These are phyloP conservation scores for Furnarius figulus DNA, from an alignment of 2,113 vertebrate species.

Conservation along the genomic window DNA sequence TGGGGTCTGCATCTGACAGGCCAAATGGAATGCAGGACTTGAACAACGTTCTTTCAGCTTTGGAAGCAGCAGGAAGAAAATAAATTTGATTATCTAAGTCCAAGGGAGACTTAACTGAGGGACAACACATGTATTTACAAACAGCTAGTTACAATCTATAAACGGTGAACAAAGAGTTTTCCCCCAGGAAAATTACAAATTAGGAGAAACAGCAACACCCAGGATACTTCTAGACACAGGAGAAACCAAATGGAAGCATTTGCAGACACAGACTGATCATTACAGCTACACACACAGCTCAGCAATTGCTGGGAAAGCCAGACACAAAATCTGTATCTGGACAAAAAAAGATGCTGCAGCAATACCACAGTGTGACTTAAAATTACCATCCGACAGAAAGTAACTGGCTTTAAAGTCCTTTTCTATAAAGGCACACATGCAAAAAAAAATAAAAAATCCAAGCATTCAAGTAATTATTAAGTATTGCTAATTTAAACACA, in stretches of 20 bases:
- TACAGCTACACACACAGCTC: not conserved
- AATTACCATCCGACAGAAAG: not conserved
- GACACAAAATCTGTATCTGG: rapidly evolving
- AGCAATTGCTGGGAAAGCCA: not conserved
- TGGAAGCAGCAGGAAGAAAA: not conserved
- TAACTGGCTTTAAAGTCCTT: not conserved
- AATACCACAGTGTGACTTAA: not conserved
- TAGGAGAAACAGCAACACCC: not conserved
- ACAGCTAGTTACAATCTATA: not conserved
- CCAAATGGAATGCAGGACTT: not conserved
- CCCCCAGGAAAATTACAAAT: not conserved
- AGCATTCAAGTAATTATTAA: not conserved
- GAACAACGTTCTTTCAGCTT: not conserved
- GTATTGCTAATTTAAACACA: not conserved
- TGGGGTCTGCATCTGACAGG: not conserved
- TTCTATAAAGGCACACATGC: not conserved
- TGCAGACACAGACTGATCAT: not conserved
- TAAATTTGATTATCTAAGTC: not conserved
- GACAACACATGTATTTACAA: not conserved
- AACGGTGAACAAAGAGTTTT: not conserved
- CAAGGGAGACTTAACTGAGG: not conserved
- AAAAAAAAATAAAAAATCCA: not conserved
- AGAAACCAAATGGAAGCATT: not conserved
- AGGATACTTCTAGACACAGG: not conserved
- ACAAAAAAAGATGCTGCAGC: not conserved